Percentiles rank a stretch among this genome's conserved stretches.
These are phyloP conservation scores for Kuschelorhynchus macadamiae DNA, from an alignment of 2,888 invertebrate species.

Conservation along the genomic window DNA sequence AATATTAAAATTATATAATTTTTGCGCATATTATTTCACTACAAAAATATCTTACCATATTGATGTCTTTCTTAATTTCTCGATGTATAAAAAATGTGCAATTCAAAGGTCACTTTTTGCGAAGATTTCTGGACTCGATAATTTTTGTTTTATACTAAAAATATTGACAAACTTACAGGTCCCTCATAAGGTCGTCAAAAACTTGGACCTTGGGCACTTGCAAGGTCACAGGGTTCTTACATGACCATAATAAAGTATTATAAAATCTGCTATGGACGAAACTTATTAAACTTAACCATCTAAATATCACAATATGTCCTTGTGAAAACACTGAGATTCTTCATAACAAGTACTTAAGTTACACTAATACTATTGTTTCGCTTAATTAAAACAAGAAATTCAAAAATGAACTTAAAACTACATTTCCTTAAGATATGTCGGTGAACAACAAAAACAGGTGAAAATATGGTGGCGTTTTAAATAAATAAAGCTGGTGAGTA, in stretches of 20 bases:
- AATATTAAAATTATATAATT: not conserved
- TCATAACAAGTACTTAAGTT: conserved; percentile 18
- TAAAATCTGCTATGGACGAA: conserved; percentile 16
- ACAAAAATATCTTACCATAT: no score
- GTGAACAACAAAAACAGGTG: conserved; percentile 28
- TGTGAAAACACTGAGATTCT: conserved; percentile 41
- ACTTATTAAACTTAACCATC: conserved; percentile 8
- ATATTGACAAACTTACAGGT: no score
- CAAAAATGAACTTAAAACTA: conserved; percentile 14
- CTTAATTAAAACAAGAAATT: conserved; percentile 11
- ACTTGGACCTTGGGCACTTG: no score
- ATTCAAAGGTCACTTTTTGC: conserved; percentile 8
- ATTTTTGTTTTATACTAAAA: not conserved
- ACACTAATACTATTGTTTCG: conserved; percentile 26
- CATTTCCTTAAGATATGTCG: conserved; percentile 10
- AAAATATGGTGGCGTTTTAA: conserved; percentile 21
- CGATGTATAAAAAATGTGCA: conserved; percentile 4
- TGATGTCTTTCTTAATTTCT: no score
- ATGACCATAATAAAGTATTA: no score
- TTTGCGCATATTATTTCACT: no score
- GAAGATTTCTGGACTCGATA: not conserved
- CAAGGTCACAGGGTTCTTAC: no score
- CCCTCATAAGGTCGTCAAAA: no score
- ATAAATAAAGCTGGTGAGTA: conserved; percentile 42
- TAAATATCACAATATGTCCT: conserved; percentile 38